These are phyloP conservation scores for Palythoa heliodiscus DNA, from an alignment of 92 coral and sea anemone genomes.

Conservation along the genomic window DNA sequence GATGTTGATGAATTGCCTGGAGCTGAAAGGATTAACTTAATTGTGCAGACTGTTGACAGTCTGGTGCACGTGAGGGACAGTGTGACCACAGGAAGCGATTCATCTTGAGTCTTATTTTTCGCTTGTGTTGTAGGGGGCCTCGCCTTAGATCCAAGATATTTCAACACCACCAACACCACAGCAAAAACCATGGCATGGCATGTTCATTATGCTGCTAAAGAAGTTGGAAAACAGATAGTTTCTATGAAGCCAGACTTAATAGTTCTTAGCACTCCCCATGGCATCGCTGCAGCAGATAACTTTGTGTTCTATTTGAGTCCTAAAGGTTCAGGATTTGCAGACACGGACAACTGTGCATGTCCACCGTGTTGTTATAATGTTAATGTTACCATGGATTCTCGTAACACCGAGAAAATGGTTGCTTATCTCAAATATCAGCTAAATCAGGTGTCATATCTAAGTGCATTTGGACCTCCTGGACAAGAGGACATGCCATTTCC, in stretches of 20 bases:
- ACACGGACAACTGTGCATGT: slow-evolving; percentile 76
- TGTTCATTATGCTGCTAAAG: slow-evolving; percentile 61
- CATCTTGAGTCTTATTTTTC: background rate
- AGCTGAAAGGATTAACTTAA: background rate
- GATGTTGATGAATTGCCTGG: no score
- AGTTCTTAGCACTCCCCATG: slow-evolving; percentile 75
- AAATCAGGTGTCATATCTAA: slow-evolving; percentile 61
- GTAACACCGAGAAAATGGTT: slow-evolving; percentile 47
- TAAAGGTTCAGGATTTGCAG: slow-evolving; percentile 63
- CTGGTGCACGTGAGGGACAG: no score
- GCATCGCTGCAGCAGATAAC: slow-evolving; percentile 69
- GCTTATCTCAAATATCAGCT: slow-evolving; percentile 54
- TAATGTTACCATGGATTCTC: slow-evolving; percentile 66
- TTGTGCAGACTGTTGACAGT: no score
- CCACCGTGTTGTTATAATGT: slow-evolving; percentile 77
- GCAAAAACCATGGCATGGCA: slow-evolving; percentile 77
- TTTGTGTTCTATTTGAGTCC: slow-evolving; percentile 72
- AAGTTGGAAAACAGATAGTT: slow-evolving; percentile 65
- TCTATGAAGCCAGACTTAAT: slow-evolving; percentile 71
- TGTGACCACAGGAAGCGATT: background rate
- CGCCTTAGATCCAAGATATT: slow-evolving; percentile 70
- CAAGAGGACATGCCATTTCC: slow-evolving; percentile 70
- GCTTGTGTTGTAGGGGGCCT: slow-evolving; percentile 52
- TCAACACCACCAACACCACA: slow-evolving; percentile 74
- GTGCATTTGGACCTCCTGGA: slow-evolving; percentile 81